phyloP scores from a whole-genome alignment of 2,113 vertebrate species.

The Rhynchopsitta pachyrhyncha region DNA sequence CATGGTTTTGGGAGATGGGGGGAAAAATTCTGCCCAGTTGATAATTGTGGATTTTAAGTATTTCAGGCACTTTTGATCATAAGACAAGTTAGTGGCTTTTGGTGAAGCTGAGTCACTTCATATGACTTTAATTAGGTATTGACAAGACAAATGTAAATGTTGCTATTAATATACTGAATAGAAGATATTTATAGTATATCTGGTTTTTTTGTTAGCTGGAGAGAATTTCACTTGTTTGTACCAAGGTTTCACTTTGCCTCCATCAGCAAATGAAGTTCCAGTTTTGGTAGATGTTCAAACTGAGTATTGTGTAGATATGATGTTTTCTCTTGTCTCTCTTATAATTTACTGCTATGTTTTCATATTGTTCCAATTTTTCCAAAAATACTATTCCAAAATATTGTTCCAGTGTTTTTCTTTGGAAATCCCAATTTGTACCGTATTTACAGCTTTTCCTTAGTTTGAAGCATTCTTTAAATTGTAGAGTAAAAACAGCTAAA shows the following conservation, averaged over 20 bases:
- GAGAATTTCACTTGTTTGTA: neutral
- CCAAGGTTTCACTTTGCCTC: neutral
- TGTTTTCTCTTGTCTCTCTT: neutral
- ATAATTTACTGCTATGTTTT: neutral
- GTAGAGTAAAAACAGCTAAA: neutral
- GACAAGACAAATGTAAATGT: neutral
- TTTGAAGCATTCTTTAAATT: neutral
- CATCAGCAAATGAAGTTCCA: neutral
- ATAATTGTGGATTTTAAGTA: neutral
- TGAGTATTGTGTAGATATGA: neutral
- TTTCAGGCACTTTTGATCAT: neutral
- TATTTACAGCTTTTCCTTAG: neutral
- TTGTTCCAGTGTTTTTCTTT: neutral
- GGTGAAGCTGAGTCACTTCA: neutral
- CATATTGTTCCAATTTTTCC: neutral
- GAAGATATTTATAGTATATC: neutral
- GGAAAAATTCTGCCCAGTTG: neutral
- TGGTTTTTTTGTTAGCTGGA: neutral
- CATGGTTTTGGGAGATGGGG: rapidly evolving
- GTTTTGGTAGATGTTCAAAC: neutral
- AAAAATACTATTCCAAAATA: neutral
- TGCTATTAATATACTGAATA: neutral
- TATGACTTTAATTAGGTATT: neutral
- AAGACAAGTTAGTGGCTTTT: neutral
- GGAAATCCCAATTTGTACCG: neutral